Evolutionary conservation across 1,140 invertebrate species (phyloP), one percentile per base, ranked within the genome.

Genomic region (Chionoecetes opilio): DNA sequence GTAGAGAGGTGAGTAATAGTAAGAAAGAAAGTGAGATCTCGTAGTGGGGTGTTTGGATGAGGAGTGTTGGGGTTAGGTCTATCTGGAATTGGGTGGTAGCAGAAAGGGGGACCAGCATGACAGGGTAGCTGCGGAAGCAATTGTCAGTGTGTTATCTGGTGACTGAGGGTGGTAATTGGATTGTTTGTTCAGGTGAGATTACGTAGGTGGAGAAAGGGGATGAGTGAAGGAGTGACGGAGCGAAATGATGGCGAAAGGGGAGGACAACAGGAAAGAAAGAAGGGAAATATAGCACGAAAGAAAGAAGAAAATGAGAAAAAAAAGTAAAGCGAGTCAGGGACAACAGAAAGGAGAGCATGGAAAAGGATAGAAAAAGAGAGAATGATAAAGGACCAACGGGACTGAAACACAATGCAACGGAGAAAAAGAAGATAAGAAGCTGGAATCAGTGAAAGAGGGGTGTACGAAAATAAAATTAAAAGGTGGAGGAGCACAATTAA

Each of bases 121-220:
- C 8, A n/a, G 21, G 63, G 63, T 26, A 75, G 21, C 63, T 75
- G 63, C n/a, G 26, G 63, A 75, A 21, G 63, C 63, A 75, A 75
- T 75, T 75, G 63, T 75, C n/a, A 26, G 11, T 26, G 21, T 17
- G 63, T 75, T 75, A 75, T 75, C 63, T n/a, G 63, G 3, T 75
- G 63, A 75, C 63, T 75, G 63, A 75, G n/a, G 63, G 2, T 21
- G 21, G 63, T 75, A 75, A 75, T 75, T 75, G 63, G 63, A 75
- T 75, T 75, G 63, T 75, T 75, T 75, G 63, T 75, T 75, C 63
- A 75, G 63, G 63, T 75, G 63, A 75, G 63, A 75, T 75, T 75
- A 75, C 63, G 63, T 75, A 8, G 63, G 63, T 21, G 63, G n/a
- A n/a, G 63, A 6, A n/a, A 26, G 63, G 21, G 63, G 63, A 26